Base-by-base conservation (phyloP, 1,140 invertebrate species). In the Brachionus calyciflorus region DNA sequence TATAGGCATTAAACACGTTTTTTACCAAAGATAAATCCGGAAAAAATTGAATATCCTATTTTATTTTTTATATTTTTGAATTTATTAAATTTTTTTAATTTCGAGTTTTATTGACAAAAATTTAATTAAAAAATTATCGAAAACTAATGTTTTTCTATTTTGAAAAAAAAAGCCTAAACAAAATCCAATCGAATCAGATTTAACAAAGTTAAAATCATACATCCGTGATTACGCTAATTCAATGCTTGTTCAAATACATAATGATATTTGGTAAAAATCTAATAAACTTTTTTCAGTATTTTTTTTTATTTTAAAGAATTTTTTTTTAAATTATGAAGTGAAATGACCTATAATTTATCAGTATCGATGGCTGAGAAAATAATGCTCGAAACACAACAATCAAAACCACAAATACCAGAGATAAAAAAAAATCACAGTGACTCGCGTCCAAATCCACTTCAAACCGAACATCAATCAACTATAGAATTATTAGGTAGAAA, bases 161-260 rank as follows among this genome's bases (percentile, higher is more conserved):
- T 9, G 33, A 37, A 37, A 9, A 37, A 5, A 5, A 37, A 37
- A 57, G 26, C 26, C 12, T 57, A 57, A 14, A 14, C 57, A 63
- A 63, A 19, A 40, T 7, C 37, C 55, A 12, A 53, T 53, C 21
- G 49, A 53, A 30, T n/a, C 57, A 3, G 57, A 63, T 19, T 40
- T 70, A 7, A 24, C 44, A 21, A 48, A 30, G 14, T 9, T 70
- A 26, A 70, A 70, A 70, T 30, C 26, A 33, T 48, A 44, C 44
- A 48, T 70, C 4, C 48, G 48, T 21, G 49, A 70, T 17, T 70
- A 70, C 33, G 30, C 24, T 1, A 70, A 70, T 40, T 70, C 68
- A 49, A 49, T 70, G 68, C 28, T 70, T 10, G 68, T 70, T 33
- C 41, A 70, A 26, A 53, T 70, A 7, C 68, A 70, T 14, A 70